Conservation (phyloP, 2,113 vertebrate species). For the Cephalopholis sonnerati region DNA sequence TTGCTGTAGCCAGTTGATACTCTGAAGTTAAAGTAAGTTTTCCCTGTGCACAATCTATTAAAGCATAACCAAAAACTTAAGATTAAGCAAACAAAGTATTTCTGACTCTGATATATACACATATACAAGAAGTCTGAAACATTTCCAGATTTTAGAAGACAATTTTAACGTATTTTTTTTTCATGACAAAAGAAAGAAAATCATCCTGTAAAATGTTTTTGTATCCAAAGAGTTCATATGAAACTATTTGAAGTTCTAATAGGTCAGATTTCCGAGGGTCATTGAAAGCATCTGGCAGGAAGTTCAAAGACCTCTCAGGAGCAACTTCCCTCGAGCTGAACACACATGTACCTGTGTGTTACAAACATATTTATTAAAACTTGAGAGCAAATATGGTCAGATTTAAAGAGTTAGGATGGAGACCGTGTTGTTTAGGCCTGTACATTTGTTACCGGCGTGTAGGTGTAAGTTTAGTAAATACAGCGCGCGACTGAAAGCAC, state of each 20-base stretch:
- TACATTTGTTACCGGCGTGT: not conserved
- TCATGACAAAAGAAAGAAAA: not conserved
- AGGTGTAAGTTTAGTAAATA: conserved; percentile 3
- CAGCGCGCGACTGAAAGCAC: conserved; percentile 1
- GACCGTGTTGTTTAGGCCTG: not conserved
- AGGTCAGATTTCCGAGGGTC: conserved; percentile 32
- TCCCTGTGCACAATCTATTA: not conserved
- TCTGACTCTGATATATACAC: too few species aligned
- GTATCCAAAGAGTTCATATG: not conserved
- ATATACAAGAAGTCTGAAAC: too few species aligned
- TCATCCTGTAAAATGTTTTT: not conserved
- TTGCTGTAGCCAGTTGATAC: too few species aligned
- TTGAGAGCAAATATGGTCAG: conserved; percentile 11
- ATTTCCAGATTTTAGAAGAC: not conserved
- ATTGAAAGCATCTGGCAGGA: conserved; percentile 60
- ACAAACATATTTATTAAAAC: too few species aligned
- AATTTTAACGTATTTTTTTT: not conserved
- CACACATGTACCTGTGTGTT: not conserved
- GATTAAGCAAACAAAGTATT: too few species aligned
- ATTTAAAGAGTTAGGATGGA: conserved; percentile 20
- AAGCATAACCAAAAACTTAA: not conserved
- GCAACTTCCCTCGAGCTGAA: not conserved
- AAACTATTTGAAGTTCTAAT: not conserved
- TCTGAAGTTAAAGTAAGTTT: too few species aligned
- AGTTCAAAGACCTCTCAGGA: conserved; percentile 5